Conservation (phyloP, 2,113 vertebrate species). For the Elephas maximus region DNA sequence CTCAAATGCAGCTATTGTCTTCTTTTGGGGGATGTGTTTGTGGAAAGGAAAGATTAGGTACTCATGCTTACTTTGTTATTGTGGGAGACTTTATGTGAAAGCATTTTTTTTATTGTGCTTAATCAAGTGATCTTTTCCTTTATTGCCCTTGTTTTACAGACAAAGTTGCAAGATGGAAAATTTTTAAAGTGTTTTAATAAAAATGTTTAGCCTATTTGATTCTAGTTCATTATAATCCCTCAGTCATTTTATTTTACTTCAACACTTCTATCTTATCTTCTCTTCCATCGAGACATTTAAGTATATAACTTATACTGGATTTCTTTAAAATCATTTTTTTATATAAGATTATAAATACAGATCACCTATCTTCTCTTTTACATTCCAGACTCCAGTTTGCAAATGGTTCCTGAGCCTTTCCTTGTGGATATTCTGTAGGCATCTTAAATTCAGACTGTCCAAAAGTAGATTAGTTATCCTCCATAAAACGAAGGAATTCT, state of each 20-base stretch:
- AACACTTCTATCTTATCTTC: not conserved
- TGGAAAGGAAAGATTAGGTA: conserved; percentile 49
- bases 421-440: not conserved
- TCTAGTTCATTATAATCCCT: conserved; percentile 53
- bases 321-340: conserved; percentile 51
- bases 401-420: not conserved
- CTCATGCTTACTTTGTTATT: conserved; percentile 33
- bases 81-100: conserved; percentile 46
- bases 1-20: conserved; percentile 44
- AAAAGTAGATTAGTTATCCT: conserved; percentile 12
- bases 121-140: conserved; percentile 71
- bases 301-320: conserved; percentile 27
- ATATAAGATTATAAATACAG: conserved; percentile 2
- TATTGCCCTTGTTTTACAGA: conserved; percentile 65
- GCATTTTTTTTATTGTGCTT: conserved; percentile 70
- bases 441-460: not conserved
- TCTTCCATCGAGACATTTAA: conserved; percentile 58
- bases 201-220: conserved; percentile 49
- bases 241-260: conserved; percentile 67
- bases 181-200: conserved; percentile 65
- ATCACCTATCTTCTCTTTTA: not conserved
- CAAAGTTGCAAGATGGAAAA: conserved; percentile 39
- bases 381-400: not conserved
- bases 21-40: not conserved
- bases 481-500: not conserved